These are phyloP conservation scores for Sander lucioperca DNA, from an alignment of 2,113 vertebrate species.

Conservation along the genomic window DNA sequence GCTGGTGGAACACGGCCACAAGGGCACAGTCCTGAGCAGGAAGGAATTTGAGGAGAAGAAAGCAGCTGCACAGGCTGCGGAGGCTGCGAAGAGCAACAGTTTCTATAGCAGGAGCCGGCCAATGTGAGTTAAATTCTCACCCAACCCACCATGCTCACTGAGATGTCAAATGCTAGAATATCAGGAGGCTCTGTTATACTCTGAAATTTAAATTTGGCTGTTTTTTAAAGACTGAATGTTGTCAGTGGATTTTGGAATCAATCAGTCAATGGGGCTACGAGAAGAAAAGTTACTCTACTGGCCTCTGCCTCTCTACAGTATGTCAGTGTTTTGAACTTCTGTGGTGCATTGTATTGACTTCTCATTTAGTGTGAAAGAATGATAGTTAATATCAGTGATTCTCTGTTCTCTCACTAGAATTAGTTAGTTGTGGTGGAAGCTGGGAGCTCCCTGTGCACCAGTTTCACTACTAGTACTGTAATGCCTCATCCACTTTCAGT, in stretches of 20 bases:
- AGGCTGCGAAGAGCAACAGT: conserved; percentile 40
- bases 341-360: conserved; percentile 24
- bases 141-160: not conserved
- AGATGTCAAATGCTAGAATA: conserved; percentile 3
- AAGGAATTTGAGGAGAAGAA: conserved; percentile 88
- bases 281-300: not conserved
- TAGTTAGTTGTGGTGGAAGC: not conserved
- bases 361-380: conserved; percentile 26
- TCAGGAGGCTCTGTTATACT: not conserved
- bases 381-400: conserved; percentile 14
- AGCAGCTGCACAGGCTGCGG: conserved; percentile 81
- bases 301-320: not conserved
- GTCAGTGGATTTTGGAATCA: conserved; percentile 19
- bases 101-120: conserved; percentile 78
- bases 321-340: not conserved
- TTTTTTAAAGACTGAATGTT: conserved; percentile 31
- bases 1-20: conserved; percentile 89
- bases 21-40: conserved; percentile 84
- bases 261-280: not conserved
- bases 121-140: conserved; percentile 80
- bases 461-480: not conserved
- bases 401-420: not conserved
- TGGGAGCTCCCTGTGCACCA: conserved; percentile 9
- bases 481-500: not conserved
- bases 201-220: conserved; percentile 3